These are phyloP conservation scores for Echinometra lucunter DNA, from an alignment of 53 echinoderm and acorn worm species.

Conservation along the genomic window DNA sequence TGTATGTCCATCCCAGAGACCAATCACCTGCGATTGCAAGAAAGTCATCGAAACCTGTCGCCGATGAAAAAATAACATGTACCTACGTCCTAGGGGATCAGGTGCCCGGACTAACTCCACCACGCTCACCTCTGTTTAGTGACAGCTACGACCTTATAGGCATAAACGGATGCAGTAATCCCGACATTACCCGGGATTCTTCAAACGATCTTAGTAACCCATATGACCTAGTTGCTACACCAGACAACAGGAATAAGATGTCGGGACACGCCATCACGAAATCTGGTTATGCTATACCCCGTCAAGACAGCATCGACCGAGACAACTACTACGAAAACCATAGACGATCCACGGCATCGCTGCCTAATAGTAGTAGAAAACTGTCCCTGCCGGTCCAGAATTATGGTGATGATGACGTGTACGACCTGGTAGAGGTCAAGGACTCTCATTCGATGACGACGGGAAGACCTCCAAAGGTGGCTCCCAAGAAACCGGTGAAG, in stretches of 20 bases:
- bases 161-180: background rate
- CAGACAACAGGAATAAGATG: background rate
- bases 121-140: background rate
- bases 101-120: background rate
- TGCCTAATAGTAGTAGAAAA: conserved; percentile 10
- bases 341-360: conserved; percentile 2
- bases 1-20: conserved; percentile 38
- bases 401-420: conserved; percentile 9
- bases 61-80: background rate
- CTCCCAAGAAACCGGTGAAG: background rate
- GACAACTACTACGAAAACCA: conserved; percentile 48
- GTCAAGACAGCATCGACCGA: background rate
- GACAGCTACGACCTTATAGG: conserved; percentile 47
- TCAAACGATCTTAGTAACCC: conserved; percentile 14
- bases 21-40: conserved; percentile 2
- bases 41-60: background rate
- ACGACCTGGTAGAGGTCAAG: conserved; percentile 47
- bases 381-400: conserved; percentile 10
- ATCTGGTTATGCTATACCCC: conserved; percentile 26
- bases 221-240: conserved; percentile 41
- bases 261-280: background rate
- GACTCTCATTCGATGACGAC: conserved; percentile 4
- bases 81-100: conserved; percentile 49
- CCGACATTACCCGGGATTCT: background rate
- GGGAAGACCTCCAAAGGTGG: conserved; percentile 28